Evolutionary conservation across 37 sponge, comb jelly and placozoan species (phyloP), one percentile per base, ranked within the genome.

Genomic region (Geodia barretti): DNA sequence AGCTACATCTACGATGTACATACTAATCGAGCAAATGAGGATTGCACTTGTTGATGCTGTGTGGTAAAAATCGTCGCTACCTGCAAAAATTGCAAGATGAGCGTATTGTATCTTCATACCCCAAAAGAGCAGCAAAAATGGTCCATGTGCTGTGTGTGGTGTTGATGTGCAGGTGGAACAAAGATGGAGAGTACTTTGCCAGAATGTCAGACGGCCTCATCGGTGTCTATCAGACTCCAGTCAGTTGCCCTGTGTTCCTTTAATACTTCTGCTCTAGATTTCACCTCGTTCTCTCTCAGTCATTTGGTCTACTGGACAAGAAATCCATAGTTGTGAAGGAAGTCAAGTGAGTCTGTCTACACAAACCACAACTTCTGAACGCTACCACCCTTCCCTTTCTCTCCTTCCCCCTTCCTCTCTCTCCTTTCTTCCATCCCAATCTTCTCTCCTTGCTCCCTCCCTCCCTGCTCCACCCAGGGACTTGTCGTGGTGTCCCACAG

Each of bases 111-210:
- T n/a, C n/a, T n/a, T n/a, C n/a, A n/a, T n/a, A n/a, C n/a, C n/a
- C n/a, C n/a, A n/a, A n/a, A n/a, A n/a, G n/a, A n/a, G n/a, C n/a
- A n/a, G n/a, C n/a, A n/a, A n/a, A n/a, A n/a, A n/a, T n/a, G n/a
- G n/a, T n/a, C n/a, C n/a, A n/a, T n/a, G n/a, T n/a, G n/a, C n/a
- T n/a, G n/a, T n/a, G n/a, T n/a, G n/a, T n/a, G n/a, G n/a, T n/a
- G n/a, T n/a, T n/a, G n/a, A n/a, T 35, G 20, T 76, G 35, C 72
- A 97, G 96, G 80, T 98, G 98, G 98, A 95, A 91, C 81, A 81
- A 76, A 40, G 90, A 92, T 86, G 94, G 93, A 41, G 41, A 83
- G 34, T 95, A 90, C 47, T 91, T 98, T 79, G 98, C 94, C n/a
- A 62, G 87, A 26, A 87, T 82, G 61, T 39, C 83, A n/a, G 82